phyloP scores from a whole-genome alignment of 2,113 vertebrate genomes.

The Plectropomus leopardus region DNA sequence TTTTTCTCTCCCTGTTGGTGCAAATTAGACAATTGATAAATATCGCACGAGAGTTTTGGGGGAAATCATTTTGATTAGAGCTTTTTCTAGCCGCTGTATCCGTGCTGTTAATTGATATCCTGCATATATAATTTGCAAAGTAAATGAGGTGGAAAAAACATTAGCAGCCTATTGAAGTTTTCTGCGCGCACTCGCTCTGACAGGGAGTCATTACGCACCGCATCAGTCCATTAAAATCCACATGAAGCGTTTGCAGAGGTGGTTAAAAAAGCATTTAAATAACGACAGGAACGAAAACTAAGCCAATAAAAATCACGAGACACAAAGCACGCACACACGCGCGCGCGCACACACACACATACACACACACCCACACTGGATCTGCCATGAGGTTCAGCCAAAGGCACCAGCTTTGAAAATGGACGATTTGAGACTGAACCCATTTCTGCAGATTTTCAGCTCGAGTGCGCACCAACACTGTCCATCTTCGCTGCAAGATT shows the following conservation, averaged over 20 bases:
- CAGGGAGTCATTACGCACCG: conserved; percentile 76
- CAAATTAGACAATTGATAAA: conserved; percentile 49
- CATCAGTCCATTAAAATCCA: conserved; percentile 81
- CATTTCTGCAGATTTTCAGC: conserved; percentile 38
- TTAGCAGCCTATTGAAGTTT: conserved; percentile 67
- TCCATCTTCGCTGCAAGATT: conserved; percentile 37
- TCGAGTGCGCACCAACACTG: conserved; percentile 20
- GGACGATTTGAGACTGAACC: conserved; percentile 38
- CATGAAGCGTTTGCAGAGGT: conserved; percentile 70
- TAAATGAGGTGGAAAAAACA: conserved; percentile 71
- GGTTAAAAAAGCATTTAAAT: conserved; percentile 71
- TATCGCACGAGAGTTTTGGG: conserved; percentile 17
- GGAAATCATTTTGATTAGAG: conserved; percentile 42
- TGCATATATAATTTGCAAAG: conserved; percentile 61
- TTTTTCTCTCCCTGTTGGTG: conserved; percentile 6
- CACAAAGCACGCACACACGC: conserved; percentile 23
- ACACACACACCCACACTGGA: conserved; percentile 9
- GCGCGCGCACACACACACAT: conserved; percentile 22
- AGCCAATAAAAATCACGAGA: conserved; percentile 66
- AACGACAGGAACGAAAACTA: conserved; percentile 59
- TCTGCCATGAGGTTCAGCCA: conserved; percentile 15
- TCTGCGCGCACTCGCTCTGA: conserved; percentile 45
- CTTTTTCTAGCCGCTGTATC: conserved; percentile 5
- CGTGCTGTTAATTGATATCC: conserved; percentile 60
- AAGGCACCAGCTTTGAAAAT: conserved; percentile 37